These are phyloP conservation scores for Aptenodytes patagonicus DNA, from an alignment of 2,113 vertebrate genomes.

Conservation along the genomic window DNA sequence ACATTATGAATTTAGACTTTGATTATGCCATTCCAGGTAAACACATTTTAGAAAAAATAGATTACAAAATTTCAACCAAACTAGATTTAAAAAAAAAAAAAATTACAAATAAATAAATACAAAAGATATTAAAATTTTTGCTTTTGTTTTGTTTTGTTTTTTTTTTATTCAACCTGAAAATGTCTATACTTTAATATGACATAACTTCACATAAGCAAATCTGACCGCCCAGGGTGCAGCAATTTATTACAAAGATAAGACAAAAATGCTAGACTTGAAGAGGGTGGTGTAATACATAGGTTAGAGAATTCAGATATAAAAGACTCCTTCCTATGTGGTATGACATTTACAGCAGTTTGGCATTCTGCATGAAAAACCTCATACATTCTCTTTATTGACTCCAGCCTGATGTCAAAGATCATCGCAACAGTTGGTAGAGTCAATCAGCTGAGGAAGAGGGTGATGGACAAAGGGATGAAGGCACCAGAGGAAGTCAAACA, in stretches of 20 bases:
- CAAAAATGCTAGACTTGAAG: background rate
- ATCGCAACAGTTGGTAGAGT: background rate
- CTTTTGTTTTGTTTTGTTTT: too few species aligned
- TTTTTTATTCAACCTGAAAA: background rate
- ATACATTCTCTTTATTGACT: slow-evolving; percentile 4
- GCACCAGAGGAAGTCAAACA: background rate
- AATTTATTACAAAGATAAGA: background rate
- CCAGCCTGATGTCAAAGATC: background rate
- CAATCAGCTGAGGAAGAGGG: background rate
- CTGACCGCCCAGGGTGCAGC: background rate
- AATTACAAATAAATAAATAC: background rate
- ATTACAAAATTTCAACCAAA: background rate
- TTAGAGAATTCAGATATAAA: background rate
- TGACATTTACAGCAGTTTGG: background rate
- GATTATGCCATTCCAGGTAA: background rate
- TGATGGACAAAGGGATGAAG: background rate
- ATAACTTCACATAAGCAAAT: background rate
- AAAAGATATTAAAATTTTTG: background rate
- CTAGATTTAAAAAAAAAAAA: fast-evolving
- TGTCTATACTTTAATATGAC: background rate
- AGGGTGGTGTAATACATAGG: background rate
- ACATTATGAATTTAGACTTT: background rate
- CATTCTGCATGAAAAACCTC: background rate
- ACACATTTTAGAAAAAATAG: background rate
- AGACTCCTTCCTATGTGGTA: background rate